Base-by-base conservation (phyloP, 2,888 invertebrate genomes). In the Erebia palarica region DNA sequence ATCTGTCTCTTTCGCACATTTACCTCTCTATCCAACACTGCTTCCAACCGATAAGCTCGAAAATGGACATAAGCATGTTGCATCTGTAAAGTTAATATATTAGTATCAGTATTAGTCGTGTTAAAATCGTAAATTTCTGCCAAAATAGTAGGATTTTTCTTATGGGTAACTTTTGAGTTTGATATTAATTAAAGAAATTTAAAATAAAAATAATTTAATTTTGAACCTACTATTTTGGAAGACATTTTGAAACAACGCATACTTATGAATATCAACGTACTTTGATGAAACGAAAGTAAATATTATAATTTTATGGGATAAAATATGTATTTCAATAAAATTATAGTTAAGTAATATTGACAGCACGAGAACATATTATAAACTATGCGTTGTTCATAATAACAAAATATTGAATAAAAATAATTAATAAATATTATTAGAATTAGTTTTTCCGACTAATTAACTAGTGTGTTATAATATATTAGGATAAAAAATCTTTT, bases 21-120 rank as follows among this genome's bases (percentile, higher is more conserved):
- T 94, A 94, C 94, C 94, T 94, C 94, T 94, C 94, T 91, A 94
- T 94, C 94, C 94, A 94, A 94, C 94, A 94, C 89, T 94, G 94
- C 87, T 93, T 93, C 94, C 94, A 94, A 85, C 94, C 94, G 83
- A 94, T 93, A 83, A 94, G 91, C 92, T 94, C 94, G 94, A 94
- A 93, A 81, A 94, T 91, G 68, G 94, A 94, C 93, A 94, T 93
- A 85, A 94, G 91, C 90, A 87, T 93, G 93, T 94, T 94, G 93
- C 94, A 94, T 90, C 94, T 94, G 94, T 76, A 92, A 92, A 86
- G 86, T 86, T 85, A 87, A 88, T 85, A 71, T 78, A 80, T 85
- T 84, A 85, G 78, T 85, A 76, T 59, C 11, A 78, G 73, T 84
- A 83, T 80, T 82, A 78, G 76, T 81, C 82, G 83, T 84, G 85